A percentile compares a stretch with the other conserved stretches of the same genome.
Evolutionary conservation across 2,888 invertebrate genomes (phyloP).

Genomic region (Athripsodes cinereus): DNA sequence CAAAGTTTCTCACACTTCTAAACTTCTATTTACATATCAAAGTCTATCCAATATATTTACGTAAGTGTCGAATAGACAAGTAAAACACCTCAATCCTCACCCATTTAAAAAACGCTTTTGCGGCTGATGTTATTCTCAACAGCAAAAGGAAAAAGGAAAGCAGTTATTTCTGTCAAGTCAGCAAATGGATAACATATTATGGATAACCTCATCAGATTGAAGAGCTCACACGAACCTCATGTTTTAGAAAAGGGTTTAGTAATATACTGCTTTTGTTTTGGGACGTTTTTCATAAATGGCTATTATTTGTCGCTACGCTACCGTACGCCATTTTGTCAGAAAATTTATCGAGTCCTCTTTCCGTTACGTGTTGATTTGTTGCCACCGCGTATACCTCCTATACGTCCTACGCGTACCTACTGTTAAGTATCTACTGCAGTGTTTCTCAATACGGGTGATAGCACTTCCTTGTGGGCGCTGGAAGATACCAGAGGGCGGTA

Average conservation of each 20-base stretch:
- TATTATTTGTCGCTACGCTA: not conserved
- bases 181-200: not conserved
- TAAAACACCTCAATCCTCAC: too few species aligned
- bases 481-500: too few species aligned
- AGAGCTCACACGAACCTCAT: not conserved
- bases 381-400: not conserved
- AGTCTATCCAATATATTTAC: too few species aligned
- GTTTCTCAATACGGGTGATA: too few species aligned
- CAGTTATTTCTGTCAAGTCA: not conserved
- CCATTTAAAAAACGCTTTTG: not conserved
- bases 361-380: constrained; percentile 1
- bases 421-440: not conserved
- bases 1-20: too few species aligned
- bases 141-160: not conserved
- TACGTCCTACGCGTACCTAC: too few species aligned
- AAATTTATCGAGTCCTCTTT: not conserved
- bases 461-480: too few species aligned
- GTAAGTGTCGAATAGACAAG: too few species aligned
- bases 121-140: not conserved
- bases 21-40: too few species aligned
- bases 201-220: not conserved
- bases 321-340: constrained; percentile 1
- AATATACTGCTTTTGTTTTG: not conserved
- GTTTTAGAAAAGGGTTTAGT: not conserved
- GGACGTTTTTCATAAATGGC: not conserved